Percentiles rank a stretch among this genome's conserved stretches.
phyloP scores from a whole-genome alignment of 2,888 invertebrate genomes.

The Platycheirus albimanus region DNA sequence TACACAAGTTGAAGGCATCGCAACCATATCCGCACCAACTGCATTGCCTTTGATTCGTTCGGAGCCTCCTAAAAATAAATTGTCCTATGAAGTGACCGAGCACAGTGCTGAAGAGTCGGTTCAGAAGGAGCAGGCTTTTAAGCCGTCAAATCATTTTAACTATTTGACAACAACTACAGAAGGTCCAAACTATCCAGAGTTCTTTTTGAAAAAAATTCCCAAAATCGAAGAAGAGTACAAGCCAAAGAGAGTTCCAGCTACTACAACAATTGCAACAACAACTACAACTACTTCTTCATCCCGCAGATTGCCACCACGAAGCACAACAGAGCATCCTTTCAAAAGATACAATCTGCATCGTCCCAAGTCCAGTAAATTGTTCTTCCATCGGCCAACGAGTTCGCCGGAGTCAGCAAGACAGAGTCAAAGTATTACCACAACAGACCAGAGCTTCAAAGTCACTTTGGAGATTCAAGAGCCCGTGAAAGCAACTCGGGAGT shows the following conservation, averaged over 20 bases:
- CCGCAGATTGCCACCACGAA: constrained; percentile 40
- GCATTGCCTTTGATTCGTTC: not conserved
- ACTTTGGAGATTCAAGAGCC: constrained; percentile 15
- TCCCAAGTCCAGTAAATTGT: constrained; percentile 61
- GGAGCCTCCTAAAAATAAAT: constrained; percentile 48
- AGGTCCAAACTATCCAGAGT: constrained; percentile 79
- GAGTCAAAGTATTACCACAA: constrained; percentile 4
- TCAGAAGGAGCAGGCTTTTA: constrained; percentile 30
- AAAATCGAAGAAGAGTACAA: constrained; percentile 10
- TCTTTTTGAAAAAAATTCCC: constrained; percentile 77
- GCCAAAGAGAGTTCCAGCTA: constrained; percentile 6
- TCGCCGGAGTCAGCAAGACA: not conserved
- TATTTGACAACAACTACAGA: constrained; percentile 76
- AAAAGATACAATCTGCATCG: constrained; percentile 61
- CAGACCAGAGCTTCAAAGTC: constrained; percentile 1
- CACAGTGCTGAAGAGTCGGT: constrained; percentile 77
- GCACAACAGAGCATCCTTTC: constrained; percentile 58
- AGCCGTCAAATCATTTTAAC: constrained; percentile 42
- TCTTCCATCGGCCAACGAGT: constrained; percentile 45
- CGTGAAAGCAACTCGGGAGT: constrained; percentile 28
- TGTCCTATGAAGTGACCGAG: constrained; percentile 80
- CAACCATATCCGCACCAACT: not conserved
- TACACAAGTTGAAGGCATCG: constrained; percentile 75
- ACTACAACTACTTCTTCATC: constrained; percentile 11
- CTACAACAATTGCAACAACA: constrained; percentile 6